Evolutionary conservation across 2,797 vertebrate species (phyloP), one percentile per base, ranked within the genome.

Genomic region (Helostoma temminkii): DNA sequence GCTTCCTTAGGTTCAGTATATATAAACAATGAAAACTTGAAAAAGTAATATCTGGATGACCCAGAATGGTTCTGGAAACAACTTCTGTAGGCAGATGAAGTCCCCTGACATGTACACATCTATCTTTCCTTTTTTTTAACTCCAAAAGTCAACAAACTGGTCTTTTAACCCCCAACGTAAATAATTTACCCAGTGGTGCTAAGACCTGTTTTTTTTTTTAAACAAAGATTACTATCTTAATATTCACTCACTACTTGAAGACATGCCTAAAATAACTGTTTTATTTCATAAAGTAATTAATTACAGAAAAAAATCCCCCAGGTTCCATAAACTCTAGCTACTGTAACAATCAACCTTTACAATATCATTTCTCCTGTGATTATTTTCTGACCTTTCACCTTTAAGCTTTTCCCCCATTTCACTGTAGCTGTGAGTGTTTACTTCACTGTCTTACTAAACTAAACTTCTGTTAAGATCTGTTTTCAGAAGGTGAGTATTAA

Each of bases 241-340:
- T 24, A 11, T 42, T 28, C 6, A 42, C 9, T 2, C 7, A 14
- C 21, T 0, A 39, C 15, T 18, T 41, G 7, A 7, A 41, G n/a
- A 39, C 6, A 39, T 16, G 7, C 3, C 15, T 39, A 6, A 28
- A 28, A 28, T 28, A 28, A 28, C 3, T 3, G 2, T 46, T 6
- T 4, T 16, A 12, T 19, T 26, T 47, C 1, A 42, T 61, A 19
- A 24, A 1, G 39, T 5, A 9, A 19, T 52, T 22, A 9, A 10
- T 37, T 18, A 48, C 19, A 41, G 18, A 43, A 28, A 43, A 28
- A 46, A 30, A 26, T 61, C 5, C 22, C 43, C 71, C 75, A 66
- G 56, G 67, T 34, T 80, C 56, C 25, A 58, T 45, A 28, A 39
- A 41, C 52, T 49, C 21, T 28, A 24, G 22, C 24, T 21, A 28